Evolutionary conservation across 2,888 invertebrate genomes (phyloP), one percentile per base, ranked within the genome.

Genomic region (Dryocosmus kuriphilus): DNA sequence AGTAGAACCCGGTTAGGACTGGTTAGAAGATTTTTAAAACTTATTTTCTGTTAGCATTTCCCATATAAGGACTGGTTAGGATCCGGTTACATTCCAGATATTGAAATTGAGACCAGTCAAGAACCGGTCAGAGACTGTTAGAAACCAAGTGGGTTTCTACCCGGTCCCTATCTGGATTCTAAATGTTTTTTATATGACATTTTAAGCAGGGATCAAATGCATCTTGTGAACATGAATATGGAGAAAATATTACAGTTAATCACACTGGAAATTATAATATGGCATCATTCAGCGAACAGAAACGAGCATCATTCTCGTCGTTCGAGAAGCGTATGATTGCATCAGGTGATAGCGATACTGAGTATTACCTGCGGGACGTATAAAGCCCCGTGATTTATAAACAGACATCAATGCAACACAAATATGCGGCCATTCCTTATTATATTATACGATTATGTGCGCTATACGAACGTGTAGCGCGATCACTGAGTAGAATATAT

Each of bases 381-480:
- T 51, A 80, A 78, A 75, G 71, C 35, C 41, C 55, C 46, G 32
- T 60, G 41, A 55, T 32, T 32, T 38, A 32, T 32, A 57, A 67
- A 55, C 65, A 65, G 71, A 76, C 74, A 79, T 81, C 79, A 79
- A 81, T 77, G 67, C 74, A 77, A 77, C 71, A 75, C 77, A 75
- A 77, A 75, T 51, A 63, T 51, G 30, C 74, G 35, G 57, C 46
- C 71, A 71, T 57, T 77, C 79, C 79, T 81, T 81, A 77, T 76
- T 79, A 79, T 77, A 79, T 81, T 79, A 79, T 79, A 77, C 57
- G 75, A 75, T 77, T 77, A 79, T 76, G 62, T 67, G 75, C 77
- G 77, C 76, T 79, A 73, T 78, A 78, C 19, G 79, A 81, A 77
- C 79, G 75, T 24, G 38, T 35, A 71, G 51, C 27, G 46, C 46